Evolutionary conservation across 2,113 vertebrate genomes (phyloP).

Genomic region (Tupaia tana): DNA sequence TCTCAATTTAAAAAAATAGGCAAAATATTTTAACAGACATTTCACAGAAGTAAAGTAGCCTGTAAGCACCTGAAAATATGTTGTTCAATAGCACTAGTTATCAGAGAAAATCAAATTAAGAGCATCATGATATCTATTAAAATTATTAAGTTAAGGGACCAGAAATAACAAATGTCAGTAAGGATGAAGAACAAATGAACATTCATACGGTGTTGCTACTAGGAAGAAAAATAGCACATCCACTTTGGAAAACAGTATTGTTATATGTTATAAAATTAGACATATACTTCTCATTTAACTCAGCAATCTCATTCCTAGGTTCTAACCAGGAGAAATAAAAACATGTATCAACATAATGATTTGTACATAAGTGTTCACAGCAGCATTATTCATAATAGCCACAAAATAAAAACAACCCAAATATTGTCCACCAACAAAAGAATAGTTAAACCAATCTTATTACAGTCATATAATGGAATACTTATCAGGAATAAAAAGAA

Average conservation of each 20-base stretch:
- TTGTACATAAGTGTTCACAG: not conserved
- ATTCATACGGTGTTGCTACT: not conserved
- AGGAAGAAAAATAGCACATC: not conserved
- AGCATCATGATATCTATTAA: not conserved
- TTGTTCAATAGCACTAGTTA: not conserved
- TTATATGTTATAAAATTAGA: not conserved
- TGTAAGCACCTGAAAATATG: not conserved
- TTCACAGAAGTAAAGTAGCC: not conserved
- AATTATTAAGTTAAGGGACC: not conserved
- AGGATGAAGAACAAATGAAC: not conserved
- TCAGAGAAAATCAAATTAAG: constrained; percentile 4
- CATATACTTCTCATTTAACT: not conserved
- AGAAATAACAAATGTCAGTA: not conserved
- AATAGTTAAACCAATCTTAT: not conserved
- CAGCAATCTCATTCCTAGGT: not conserved
- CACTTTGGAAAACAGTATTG: not conserved
- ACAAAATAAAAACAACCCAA: not conserved
- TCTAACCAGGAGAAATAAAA: constrained; percentile 21
- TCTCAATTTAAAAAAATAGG: not conserved
- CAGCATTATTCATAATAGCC: not conserved
- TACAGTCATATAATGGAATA: not conserved
- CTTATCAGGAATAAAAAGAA: not conserved
- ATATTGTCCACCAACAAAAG: not conserved
- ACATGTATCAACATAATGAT: not conserved
- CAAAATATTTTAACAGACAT: not conserved